Evolutionary conservation across 2,888 invertebrate species (phyloP), one percentile per base, ranked within the genome.

Genomic region (Limnephilus auricula): DNA sequence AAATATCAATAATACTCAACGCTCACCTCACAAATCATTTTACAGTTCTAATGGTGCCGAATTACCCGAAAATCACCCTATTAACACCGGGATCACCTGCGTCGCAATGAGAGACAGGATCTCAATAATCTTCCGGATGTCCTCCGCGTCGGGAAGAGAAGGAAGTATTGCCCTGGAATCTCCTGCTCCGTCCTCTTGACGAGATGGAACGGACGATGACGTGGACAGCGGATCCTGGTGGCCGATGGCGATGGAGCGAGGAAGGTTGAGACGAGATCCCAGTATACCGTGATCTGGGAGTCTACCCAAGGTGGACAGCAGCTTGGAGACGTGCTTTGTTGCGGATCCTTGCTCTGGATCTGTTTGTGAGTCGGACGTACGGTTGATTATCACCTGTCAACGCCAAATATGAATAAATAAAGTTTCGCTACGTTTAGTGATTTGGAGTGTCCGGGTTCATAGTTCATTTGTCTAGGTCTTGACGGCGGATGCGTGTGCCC

Each of bases 41-140:
- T 65, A 65, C 6, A 6, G 65, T n/a, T 5, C 65, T 65, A 65
- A 25, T 65, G 65, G 65, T 65, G 65, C 65, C 2, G 65, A 25
- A 25, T 25, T 65, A 65, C 45, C 45, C 45, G 45, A 40, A 30
- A 45, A 40, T 30, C 85, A 85, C 12, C 30, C 31, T 32, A 87
- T 15, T 32, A 65, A 65, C 65, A 65, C 65, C 65, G 65, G 65
- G 65, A 65, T 65, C 65, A 90, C 92, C 88, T 92, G 89, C 78
- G 89, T 92, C 84, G 83, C 90, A 37, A 92, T 92, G 31, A 79
- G 12, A 15, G 79, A 87, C 34, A 92, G 83, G 5, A 92, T 82
- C 15, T 31, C 18, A 32, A 87, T 86, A 25, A 92, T 89, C 65
- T 92, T 92, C 87, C 83, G 90, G 25, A 92, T 91, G 32, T 91